Base-by-base conservation (phyloP, 1,140 invertebrate genomes). In the Agraylea sexmaculata region DNA sequence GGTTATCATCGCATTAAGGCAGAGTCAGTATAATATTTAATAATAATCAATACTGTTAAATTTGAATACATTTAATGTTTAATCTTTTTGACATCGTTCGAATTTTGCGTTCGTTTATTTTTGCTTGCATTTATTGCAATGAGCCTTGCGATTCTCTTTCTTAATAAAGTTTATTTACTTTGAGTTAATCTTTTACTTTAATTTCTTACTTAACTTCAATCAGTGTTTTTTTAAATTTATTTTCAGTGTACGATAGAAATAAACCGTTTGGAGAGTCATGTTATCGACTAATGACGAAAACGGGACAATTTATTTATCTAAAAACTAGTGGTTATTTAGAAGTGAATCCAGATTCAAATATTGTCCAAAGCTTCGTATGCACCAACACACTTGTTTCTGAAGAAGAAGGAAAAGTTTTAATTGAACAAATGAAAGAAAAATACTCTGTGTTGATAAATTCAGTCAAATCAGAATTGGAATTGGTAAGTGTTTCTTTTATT, bases 311-410 rank as follows among this genome's bases (percentile, higher is more conserved):
- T 51, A 83, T 90, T 35, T 87, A 86, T 53, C 64, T 90, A 50
- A 71, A 75, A 39, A 87, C 84, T 2, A 71, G 76, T 27, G 87
- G 87, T 3, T 81, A 72, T 44, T 61, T 90, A 3, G 85, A 89
- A 49, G 74, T 81, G 15, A 78, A 87, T 45, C 66, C 72, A 46
- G 68, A 68, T 16, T 74, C 77, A 0, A 75, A 81, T 39, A 72
- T 73, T 28, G 78, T 87, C 1, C 77, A 78, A 42, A 85, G 81
- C 12, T 88, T 90, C 51, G 72, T 89, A 8, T 90, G 87, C 53
- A 73, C 86, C 34, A 90, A 89, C 54, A 83, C 80, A 0, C 64
- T 87, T n/a, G 69, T 88, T 1, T 64, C 70, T 20, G 74, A 82
- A 49, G 66, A 75, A 29, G 80, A 85, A 53, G 83, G 83, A 13